These are phyloP conservation scores for Lepus americanus DNA, from an alignment of 2,113 vertebrate species.

Conservation along the genomic window DNA sequence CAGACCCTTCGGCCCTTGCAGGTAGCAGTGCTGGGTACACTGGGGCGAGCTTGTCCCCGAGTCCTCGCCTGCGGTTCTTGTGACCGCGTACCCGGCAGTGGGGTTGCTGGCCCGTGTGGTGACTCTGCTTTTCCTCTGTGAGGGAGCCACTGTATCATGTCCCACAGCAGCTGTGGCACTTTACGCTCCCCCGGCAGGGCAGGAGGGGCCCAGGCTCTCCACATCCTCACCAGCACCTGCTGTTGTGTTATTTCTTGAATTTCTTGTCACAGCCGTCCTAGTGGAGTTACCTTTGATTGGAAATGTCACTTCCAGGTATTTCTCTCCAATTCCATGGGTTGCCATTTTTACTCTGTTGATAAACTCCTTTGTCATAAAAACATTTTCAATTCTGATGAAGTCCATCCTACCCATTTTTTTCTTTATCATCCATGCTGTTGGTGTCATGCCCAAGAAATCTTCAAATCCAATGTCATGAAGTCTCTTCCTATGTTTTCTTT, in stretches of 20 bases:
- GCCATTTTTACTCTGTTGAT: not conserved
- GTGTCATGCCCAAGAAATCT: not conserved
- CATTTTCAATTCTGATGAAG: conserved; percentile 13
- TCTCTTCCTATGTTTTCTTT: not conserved
- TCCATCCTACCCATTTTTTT: not conserved
- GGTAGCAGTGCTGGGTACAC: not conserved
- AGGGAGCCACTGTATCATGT: not conserved
- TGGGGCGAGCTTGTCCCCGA: not conserved
- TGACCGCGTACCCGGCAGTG: not conserved
- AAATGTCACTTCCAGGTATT: not conserved
- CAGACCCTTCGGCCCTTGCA: not conserved
- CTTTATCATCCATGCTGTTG: not conserved
- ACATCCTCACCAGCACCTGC: not conserved
- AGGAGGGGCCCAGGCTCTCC: not conserved
- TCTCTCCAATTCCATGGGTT: not conserved
- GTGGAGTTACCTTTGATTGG: not conserved
- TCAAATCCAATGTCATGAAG: not conserved
- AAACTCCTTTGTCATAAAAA: not conserved
- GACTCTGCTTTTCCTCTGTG: not conserved
- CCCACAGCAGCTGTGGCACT: not conserved
- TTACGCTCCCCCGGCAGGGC: not conserved
- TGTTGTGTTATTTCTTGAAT: not conserved
- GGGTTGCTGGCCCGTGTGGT: not conserved
- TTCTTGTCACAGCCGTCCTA: not conserved
- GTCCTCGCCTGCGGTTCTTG: not conserved